phyloP scores from a whole-genome alignment of 1,140 invertebrate genomes.

The Chironomus striatipennis region DNA sequence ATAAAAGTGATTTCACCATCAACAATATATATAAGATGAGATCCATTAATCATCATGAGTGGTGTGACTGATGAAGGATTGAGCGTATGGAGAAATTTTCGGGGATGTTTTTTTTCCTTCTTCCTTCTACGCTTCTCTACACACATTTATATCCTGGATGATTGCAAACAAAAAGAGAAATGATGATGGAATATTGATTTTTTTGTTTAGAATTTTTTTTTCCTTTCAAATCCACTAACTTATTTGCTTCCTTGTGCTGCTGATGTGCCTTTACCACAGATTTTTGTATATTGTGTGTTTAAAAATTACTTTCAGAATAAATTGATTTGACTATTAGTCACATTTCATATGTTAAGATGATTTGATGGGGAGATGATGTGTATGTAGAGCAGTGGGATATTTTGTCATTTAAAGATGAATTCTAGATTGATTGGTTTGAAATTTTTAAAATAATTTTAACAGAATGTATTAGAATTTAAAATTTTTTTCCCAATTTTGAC shows the following conservation, averaged over 20 bases:
- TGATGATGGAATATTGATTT: conserved; percentile 24
- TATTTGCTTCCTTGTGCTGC: not conserved
- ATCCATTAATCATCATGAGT: conserved; percentile 19
- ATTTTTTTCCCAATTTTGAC: too few relatives aligned
- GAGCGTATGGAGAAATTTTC: not conserved
- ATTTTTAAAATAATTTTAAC: too few relatives aligned
- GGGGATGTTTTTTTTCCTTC: conserved; percentile 17
- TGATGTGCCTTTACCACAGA: not conserved
- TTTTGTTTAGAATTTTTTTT: not conserved
- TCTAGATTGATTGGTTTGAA: too few relatives aligned
- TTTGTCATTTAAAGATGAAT: too few relatives aligned
- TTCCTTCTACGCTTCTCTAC: not conserved
- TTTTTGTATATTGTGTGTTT: not conserved
- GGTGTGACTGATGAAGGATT: conserved; percentile 23
- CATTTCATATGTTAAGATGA: not conserved
- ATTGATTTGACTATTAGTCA: conserved; percentile 1
- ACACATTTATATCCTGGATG: not conserved
- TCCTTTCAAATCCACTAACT: too few relatives aligned
- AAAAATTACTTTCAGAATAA: conserved; percentile 10
- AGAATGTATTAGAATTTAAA: too few relatives aligned
- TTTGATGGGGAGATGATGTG: not conserved
- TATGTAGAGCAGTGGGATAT: not conserved
- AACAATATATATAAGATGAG: not conserved
- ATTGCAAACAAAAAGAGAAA: conserved; percentile 18
- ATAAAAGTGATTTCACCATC: conserved; percentile 8